A percentile compares a stretch with the other conserved stretches of the same genome.
These are phyloP conservation scores for Schizopygopsis pylzovi DNA, from an alignment of 2,797 vertebrate species.

Conservation along the genomic window DNA sequence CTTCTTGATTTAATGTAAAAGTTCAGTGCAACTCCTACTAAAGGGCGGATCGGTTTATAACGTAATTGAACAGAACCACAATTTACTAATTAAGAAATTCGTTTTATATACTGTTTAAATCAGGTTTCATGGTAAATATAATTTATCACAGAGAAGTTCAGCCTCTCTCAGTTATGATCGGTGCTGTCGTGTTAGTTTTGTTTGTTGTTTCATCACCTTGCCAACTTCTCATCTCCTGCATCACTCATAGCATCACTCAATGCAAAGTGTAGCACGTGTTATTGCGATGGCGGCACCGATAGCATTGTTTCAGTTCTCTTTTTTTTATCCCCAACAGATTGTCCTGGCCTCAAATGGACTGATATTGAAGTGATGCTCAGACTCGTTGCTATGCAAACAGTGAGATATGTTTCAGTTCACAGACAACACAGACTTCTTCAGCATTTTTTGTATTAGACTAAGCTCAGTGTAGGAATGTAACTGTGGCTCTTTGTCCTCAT, in stretches of 20 bases:
- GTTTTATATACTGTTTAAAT: background rate
- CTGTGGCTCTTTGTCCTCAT: constrained; percentile 30
- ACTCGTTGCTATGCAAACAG: background rate
- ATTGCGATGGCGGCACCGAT: constrained; percentile 41
- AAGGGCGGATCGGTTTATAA: no score
- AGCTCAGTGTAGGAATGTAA: constrained; percentile 50
- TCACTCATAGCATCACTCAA: background rate
- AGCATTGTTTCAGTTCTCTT: background rate
- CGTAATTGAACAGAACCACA: background rate
- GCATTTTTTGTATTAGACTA: background rate
- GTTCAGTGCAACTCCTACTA: no score
- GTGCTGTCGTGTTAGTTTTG: background rate
- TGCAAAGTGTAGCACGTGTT: constrained; percentile 33
- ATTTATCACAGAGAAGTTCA: background rate
- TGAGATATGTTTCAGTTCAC: constrained; percentile 16
- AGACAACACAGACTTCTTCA: background rate
- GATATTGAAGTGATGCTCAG: constrained; percentile 2
- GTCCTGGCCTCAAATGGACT: background rate
- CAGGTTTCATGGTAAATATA: background rate
- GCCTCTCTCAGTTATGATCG: background rate
- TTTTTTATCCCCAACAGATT: background rate
- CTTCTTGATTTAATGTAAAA: no score
- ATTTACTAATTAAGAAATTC: background rate
- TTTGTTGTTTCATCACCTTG: constrained; percentile 46
- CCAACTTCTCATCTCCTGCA: constrained; percentile 27